Evolutionary conservation across 2,888 invertebrate genomes (phyloP).

Genomic region (Drosophila imparisetae): DNA sequence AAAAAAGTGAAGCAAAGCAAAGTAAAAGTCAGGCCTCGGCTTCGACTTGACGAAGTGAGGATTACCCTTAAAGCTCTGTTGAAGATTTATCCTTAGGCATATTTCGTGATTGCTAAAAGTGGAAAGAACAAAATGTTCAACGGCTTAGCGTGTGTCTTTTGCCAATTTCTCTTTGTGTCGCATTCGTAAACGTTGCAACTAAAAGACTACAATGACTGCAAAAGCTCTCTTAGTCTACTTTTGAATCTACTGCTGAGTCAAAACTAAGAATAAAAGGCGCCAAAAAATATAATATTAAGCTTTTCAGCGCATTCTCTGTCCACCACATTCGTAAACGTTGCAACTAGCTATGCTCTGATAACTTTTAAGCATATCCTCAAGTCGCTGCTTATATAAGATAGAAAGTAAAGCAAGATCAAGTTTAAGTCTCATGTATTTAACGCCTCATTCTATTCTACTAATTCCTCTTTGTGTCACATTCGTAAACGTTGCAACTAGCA

Average conservation of each 20-base stretch:
- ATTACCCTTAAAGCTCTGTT: constrained; percentile 24
- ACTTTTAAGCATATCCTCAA: background rate
- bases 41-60: constrained; percentile 7
- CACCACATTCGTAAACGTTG: constrained; percentile 2
- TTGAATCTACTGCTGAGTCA: no score
- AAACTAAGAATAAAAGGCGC: accelerated
- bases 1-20: background rate
- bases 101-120: background rate
- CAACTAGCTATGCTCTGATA: no score
- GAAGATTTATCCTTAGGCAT: background rate
- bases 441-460: accelerated
- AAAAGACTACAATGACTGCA: no score
- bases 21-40: background rate
- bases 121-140: background rate
- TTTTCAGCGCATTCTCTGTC: background rate
- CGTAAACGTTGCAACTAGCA: background rate
- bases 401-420: background rate
- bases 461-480: background rate
- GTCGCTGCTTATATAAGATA: background rate
- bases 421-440: background rate
- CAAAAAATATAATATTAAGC: background rate
- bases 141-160: background rate
- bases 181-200: constrained; percentile 11
- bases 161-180: background rate
- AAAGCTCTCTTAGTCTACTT: background rate